A percentile compares a stretch with the other conserved stretches of the same genome.
Conservation (phyloP, 1,140 invertebrate species). For the Brachionus paranguensis region DNA sequence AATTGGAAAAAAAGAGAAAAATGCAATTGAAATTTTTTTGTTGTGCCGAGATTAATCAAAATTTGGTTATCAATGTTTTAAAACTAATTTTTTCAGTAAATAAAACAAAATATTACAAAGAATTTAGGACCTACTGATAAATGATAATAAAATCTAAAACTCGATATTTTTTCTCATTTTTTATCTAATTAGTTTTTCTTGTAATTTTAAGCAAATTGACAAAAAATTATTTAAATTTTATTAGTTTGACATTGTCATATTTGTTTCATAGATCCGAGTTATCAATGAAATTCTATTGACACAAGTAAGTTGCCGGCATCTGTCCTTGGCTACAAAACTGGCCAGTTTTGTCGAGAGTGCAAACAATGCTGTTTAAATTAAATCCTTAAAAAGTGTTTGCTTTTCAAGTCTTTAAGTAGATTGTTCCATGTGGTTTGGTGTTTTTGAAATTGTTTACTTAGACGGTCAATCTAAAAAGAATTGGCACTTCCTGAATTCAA, state of each 20-base stretch:
- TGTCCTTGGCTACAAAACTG: background rate
- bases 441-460: background rate
- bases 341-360: background rate
- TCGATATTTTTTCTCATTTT: background rate
- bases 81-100: background rate
- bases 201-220: background rate
- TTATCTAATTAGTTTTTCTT: background rate
- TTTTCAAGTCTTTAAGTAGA: background rate
- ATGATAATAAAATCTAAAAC: background rate
- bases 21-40: background rate
- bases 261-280: background rate
- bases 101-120: background rate
- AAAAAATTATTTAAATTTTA: background rate
- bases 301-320: background rate
- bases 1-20: no score
- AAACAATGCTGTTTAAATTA: background rate
- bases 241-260: background rate
- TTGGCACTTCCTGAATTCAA: background rate
- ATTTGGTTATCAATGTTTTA: background rate
- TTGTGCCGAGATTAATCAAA: background rate
- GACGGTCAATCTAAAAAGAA: background rate
- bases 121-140: background rate
- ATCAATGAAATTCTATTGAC: background rate
- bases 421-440: background rate
- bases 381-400: background rate